Percentiles rank a stretch among this genome's conserved stretches.
Evolutionary conservation across 2,113 vertebrate species (phyloP).

Genomic region (Crotalus tigris): DNA sequence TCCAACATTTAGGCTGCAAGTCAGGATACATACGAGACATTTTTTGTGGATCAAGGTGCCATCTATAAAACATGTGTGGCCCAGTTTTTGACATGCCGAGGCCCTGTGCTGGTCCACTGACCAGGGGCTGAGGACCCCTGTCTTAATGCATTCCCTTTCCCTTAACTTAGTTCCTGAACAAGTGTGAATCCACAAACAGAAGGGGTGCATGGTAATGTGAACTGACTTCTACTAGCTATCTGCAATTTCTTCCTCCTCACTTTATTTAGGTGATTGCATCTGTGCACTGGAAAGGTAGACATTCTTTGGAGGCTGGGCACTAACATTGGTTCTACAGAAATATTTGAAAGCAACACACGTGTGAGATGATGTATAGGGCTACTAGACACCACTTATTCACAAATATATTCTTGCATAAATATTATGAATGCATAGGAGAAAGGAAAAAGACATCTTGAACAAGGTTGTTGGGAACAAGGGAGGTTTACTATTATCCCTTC

Average conservation of each 20-base stretch:
- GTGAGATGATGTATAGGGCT: not conserved
- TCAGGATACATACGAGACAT: no score
- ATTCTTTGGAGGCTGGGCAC: not conserved
- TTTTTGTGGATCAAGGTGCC: no score
- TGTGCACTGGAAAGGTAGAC: not conserved
- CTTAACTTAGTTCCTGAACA: not conserved
- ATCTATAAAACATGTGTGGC: no score
- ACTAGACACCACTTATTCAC: not conserved
- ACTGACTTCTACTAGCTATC: not conserved
- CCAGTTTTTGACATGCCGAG: no score
- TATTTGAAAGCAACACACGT: not conserved
- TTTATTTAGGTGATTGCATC: not conserved
- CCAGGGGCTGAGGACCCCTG: no score
- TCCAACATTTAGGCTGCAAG: no score
- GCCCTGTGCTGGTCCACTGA: no score
- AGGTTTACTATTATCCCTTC: not conserved
- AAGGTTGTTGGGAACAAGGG: not conserved
- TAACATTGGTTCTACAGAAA: not conserved
- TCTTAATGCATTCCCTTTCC: no score
- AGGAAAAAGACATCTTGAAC: not conserved
- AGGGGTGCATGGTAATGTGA: not conserved
- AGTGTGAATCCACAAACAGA: not conserved
- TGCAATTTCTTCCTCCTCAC: not conserved
- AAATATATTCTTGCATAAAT: not conserved
- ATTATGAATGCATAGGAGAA: not conserved